Conservation (phyloP, 1,140 invertebrate species). For the Acromyrmex charruanus region DNA sequence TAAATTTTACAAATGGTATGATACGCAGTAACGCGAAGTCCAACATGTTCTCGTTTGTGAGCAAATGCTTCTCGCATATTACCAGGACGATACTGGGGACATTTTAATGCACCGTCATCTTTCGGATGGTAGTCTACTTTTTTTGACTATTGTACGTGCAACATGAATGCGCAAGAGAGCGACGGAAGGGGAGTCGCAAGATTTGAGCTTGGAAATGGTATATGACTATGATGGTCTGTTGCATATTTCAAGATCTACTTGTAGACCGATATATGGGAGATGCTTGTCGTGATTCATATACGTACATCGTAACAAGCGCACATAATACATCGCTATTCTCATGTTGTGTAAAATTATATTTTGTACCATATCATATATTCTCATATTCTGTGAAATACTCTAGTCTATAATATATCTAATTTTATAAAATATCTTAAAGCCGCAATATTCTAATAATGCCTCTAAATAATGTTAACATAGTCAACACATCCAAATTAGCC, state of each 20-base stretch:
- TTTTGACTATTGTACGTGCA: constrained; percentile 59
- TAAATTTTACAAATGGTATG: constrained; percentile 7
- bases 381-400: neutral
- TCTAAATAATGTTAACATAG: constrained; percentile 46
- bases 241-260: constrained; percentile 76
- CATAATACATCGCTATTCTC: constrained; percentile 42
- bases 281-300: constrained; percentile 19
- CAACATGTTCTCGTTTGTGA: neutral
- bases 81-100: constrained; percentile 42
- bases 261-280: constrained; percentile 53
- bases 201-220: constrained; percentile 70
- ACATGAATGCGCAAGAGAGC: constrained; percentile 44
- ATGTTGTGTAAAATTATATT: constrained; percentile 52
- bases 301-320: constrained; percentile 10
- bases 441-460: constrained; percentile 7
- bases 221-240: constrained; percentile 75
- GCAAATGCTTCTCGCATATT: constrained; percentile 58
- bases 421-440: constrained; percentile 55
- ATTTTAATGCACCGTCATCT: constrained; percentile 69
- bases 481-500: constrained; percentile 12
- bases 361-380: neutral
- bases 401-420: neutral
- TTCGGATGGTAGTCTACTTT: constrained; percentile 43
- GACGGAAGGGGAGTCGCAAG: constrained; percentile 61
- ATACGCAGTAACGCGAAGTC: constrained; percentile 8